Conservation (phyloP, 2,113 vertebrate species). For the Otocyon megalotis region DNA sequence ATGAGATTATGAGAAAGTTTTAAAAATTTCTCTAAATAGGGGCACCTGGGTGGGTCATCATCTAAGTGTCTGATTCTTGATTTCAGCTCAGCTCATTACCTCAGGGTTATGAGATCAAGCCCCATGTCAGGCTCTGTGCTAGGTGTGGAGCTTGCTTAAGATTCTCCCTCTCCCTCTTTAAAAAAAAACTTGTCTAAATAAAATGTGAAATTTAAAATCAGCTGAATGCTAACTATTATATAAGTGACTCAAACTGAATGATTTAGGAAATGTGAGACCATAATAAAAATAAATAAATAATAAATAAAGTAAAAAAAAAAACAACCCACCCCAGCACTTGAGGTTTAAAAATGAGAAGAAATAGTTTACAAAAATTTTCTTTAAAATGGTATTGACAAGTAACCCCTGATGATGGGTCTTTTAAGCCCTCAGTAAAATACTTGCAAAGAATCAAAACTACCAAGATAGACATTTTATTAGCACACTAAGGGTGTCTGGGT, state of each 20-base stretch:
- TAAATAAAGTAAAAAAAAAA: background rate
- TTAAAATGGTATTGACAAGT: background rate
- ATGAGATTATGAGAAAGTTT: background rate
- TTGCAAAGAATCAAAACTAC: background rate
- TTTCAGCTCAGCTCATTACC: background rate
- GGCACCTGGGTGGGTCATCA: background rate
- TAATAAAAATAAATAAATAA: background rate
- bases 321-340: background rate
- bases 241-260: background rate
- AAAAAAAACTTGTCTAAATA: background rate
- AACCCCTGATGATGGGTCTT: background rate
- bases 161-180: background rate
- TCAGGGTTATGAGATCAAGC: background rate
- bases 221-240: background rate
- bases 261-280: background rate
- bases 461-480: background rate
- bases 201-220: background rate
- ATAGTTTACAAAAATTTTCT: background rate
- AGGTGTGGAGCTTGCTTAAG: background rate
- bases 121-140: background rate
- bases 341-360: background rate
- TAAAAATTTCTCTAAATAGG: no score
- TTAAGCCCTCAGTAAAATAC: background rate
- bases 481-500: no score
- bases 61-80: no score